Conservation (phyloP, 2,797 vertebrate genomes). For the Rhyacichthys aspro region DNA sequence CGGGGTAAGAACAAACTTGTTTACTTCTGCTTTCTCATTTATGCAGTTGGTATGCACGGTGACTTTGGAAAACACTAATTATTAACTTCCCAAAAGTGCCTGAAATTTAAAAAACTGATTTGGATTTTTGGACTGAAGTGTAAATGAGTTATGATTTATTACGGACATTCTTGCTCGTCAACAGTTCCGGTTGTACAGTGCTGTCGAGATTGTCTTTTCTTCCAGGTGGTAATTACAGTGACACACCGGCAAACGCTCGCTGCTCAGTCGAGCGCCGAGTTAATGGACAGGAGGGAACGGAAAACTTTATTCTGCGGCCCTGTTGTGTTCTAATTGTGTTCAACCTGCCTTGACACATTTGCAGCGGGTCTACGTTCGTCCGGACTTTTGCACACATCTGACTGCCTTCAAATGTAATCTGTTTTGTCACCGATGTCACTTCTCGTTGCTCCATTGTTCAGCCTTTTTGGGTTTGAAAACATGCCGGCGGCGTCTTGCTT, state of each 20-base stretch:
- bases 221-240: conserved; percentile 56
- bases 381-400: conserved; percentile 19
- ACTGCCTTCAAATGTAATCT: conserved; percentile 41
- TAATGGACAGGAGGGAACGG: conserved; percentile 51
- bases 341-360: conserved; percentile 32
- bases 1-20: conserved; percentile 1
- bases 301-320: conserved; percentile 39
- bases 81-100: background rate
- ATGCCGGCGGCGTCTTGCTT: conserved; percentile 17
- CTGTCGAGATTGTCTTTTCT: conserved; percentile 27
- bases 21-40: conserved; percentile 18
- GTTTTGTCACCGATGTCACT: conserved; percentile 51
- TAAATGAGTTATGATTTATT: background rate
- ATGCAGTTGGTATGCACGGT: conserved; percentile 15
- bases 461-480: conserved; percentile 18
- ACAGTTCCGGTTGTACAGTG: conserved; percentile 24
- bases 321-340: conserved; percentile 36
- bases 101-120: background rate
- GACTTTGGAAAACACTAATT: background rate
- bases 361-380: conserved; percentile 35
- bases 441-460: conserved; percentile 15
- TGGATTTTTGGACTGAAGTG: background rate
- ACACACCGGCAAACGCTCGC: conserved; percentile 38
- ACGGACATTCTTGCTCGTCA: conserved; percentile 1
- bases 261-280: conserved; percentile 44